Base-by-base conservation (phyloP, 2,113 vertebrate species). In the Sialia sialis region DNA sequence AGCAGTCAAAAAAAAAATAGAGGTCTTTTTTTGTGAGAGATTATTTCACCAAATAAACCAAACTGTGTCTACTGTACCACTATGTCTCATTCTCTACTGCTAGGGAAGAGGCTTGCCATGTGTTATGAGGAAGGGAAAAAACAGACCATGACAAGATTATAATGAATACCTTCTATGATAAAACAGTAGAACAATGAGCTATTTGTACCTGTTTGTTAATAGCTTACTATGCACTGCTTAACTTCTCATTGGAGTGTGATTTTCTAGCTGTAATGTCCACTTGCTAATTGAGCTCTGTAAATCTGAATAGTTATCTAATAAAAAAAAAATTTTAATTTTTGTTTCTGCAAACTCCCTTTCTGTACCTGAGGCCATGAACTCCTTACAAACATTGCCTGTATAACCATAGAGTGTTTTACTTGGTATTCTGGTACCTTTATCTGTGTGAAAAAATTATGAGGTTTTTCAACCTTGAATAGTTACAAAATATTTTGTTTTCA, bases 401-500 rank as follows among this genome's bases (percentile, higher is more conserved):
- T 48, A 55, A 41, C 39, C 11, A 7, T 7, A 15, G 26, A 20
- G 8, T 67, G n/a, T 79, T 90, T 51, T 58, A 67, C 29, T 13
- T 72, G n/a, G 7, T 68, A 22, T 82, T 83, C 15, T 79, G 46
- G 11, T 89, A 32, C 16, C 7, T 39, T 78, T 82, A 32, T 21
- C n/a, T 76, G 7, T 39, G 16, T 26, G 52, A 20, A 60, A 89
- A 44, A 49, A 7, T 23, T 1, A 5, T 0, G 3, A n/a, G 3
- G 36, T 32, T 90, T 88, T 68, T 85, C 29, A 66, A 66, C n/a
- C 36, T 66, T 68, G 22, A 68, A 49, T 36, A 69, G 41, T 38
- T 78, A 55, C n/a, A 59, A 20, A 88, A 74, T 66, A 38, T 9
- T 81, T 85, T 14, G 13, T 59, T 93, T 95, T 90, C 43, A 51